Evolutionary conservation across 1,140 invertebrate species (phyloP).

Genomic region (Zelostemma sp.): DNA sequence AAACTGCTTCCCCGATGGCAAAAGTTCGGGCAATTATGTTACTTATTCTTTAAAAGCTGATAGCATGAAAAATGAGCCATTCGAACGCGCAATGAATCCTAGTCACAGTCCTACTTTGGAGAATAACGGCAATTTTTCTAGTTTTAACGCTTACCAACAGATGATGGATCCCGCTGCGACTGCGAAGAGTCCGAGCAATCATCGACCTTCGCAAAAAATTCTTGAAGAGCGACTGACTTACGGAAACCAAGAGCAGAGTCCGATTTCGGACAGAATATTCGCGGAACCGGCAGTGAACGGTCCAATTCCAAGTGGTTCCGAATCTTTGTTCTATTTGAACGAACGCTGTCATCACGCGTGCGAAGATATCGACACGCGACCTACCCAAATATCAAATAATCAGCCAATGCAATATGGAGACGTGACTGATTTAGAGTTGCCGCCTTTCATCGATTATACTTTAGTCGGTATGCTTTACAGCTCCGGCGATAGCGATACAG

Average conservation of each 20-base stretch:
- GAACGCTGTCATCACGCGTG: slow-evolving; percentile 65
- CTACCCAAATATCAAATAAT: slow-evolving; percentile 46
- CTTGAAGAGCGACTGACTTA: slow-evolving; percentile 51
- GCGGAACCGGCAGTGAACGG: slow-evolving; percentile 33
- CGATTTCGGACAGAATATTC: slow-evolving; percentile 49
- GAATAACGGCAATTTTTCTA: slow-evolving; percentile 30
- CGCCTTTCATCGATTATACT: slow-evolving; percentile 66
- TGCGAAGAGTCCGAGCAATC: slow-evolving; percentile 15
- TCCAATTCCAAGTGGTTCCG: slow-evolving; percentile 54
- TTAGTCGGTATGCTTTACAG: slow-evolving; percentile 66
- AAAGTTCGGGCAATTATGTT: slow-evolving; percentile 36
- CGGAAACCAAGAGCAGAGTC: slow-evolving; percentile 39
- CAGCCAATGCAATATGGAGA: slow-evolving; percentile 41
- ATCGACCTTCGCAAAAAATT: slow-evolving; percentile 34
- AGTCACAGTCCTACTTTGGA: slow-evolving; percentile 51
- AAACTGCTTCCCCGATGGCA: slow-evolving; percentile 10
- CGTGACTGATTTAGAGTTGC: slow-evolving; percentile 58
- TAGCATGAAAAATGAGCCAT: slow-evolving; percentile 44
- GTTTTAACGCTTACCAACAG: slow-evolving; percentile 40
- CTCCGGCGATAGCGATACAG: slow-evolving; percentile 54
- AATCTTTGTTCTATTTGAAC: slow-evolving; percentile 60
- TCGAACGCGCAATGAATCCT: slow-evolving; percentile 44
- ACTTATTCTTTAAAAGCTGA: slow-evolving; percentile 53
- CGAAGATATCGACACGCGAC: slow-evolving; percentile 60
- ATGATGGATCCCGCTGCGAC: slow-evolving; percentile 34